A percentile compares a stretch with the other conserved stretches of the same genome.
These are phyloP conservation scores for Bubo blakistoni DNA, from an alignment of 2,113 vertebrate species.

Conservation along the genomic window DNA sequence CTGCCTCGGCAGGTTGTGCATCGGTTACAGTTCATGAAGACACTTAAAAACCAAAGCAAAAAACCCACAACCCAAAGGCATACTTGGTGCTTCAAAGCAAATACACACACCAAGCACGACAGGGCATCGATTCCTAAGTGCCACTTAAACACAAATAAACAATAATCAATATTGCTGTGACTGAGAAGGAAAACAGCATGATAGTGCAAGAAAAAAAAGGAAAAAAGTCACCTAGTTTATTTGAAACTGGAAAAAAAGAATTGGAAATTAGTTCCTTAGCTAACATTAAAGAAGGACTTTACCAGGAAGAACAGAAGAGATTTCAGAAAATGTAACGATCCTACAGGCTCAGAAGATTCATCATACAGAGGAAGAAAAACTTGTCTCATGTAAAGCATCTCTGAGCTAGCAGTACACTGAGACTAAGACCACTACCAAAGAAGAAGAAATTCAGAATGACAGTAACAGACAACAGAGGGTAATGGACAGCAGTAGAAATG, in stretches of 20 bases:
- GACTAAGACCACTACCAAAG: not conserved
- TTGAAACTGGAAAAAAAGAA: not conserved
- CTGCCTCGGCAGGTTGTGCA: not conserved
- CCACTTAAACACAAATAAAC: not conserved
- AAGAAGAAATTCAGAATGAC: not conserved
- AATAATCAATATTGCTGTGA: slow-evolving; percentile 2
- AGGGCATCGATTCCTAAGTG: not conserved
- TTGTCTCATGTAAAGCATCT: not conserved
- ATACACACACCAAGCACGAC: not conserved
- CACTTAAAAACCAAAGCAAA: not conserved
- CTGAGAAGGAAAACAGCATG: not conserved
- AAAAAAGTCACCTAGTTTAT: not conserved
- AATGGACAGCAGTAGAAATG: not conserved
- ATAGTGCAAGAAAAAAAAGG: not conserved
- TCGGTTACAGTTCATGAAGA: not conserved
- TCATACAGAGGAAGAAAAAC: not conserved
- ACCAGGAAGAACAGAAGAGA: not conserved
- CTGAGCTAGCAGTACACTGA: not conserved
- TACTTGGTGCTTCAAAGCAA: not conserved
- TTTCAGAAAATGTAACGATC: not conserved
- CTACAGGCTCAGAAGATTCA: not conserved
- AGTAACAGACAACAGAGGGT: not conserved
- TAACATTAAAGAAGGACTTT: not conserved
- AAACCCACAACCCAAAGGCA: not conserved
- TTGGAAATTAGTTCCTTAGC: not conserved